Evolutionary conservation across 2,113 vertebrate genomes (phyloP).

Genomic region (Pachycephala philippinensis): DNA sequence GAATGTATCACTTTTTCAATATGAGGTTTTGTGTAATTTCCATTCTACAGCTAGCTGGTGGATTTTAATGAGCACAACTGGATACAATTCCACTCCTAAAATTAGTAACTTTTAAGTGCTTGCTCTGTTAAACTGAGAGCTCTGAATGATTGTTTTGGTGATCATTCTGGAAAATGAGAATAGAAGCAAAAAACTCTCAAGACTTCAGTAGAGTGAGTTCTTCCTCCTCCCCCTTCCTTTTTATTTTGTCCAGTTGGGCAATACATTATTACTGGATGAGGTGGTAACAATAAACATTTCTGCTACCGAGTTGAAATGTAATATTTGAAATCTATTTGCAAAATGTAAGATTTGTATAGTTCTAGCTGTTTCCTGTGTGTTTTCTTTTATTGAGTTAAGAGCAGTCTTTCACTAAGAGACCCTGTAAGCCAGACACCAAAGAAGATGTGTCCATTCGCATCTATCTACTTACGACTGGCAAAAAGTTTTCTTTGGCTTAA

Average conservation of each 20-base stretch:
- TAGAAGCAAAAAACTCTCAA: background rate
- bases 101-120: background rate
- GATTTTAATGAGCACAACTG: background rate
- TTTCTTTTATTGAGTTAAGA: background rate
- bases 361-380: background rate
- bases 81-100: background rate
- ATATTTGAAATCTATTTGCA: background rate
- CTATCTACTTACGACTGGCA: background rate
- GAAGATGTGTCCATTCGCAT: background rate
- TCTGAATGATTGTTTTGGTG: background rate
- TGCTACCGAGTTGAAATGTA: background rate
- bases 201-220: background rate
- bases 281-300: background rate
- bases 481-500: background rate
- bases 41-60: background rate
- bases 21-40: background rate
- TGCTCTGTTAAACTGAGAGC: background rate
- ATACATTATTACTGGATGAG: background rate
- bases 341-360: background rate
- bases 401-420: background rate
- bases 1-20: background rate
- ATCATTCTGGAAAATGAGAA: background rate
- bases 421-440: background rate
- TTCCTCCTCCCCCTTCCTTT: background rate
- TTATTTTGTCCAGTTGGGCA: background rate